Base-by-base conservation (phyloP, 2,797 vertebrate genomes). In the Scomberomorus guttatus region DNA sequence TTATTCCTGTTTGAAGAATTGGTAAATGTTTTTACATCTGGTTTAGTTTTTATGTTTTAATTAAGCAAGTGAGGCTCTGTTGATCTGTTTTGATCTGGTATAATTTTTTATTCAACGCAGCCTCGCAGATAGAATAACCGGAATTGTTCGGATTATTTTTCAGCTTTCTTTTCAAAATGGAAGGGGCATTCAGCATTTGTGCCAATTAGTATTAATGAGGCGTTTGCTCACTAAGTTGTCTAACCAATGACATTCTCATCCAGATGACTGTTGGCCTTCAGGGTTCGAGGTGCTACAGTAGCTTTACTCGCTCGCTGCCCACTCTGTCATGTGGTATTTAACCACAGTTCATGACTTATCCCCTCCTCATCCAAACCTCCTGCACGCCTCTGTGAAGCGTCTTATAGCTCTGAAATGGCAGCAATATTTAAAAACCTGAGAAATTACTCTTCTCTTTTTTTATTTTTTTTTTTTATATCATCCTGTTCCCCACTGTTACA, bases 201-300 rank as follows among this genome's bases (percentile, higher is more conserved):
- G 85, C 81, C 89, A 90, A 86, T 92, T 91, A 92, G 89, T 79
- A 79, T 82, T 84, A 91, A 90, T 74, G 88, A 87, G 85, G 78
- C 84, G 34, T 89, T 90, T 85, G 85, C 88, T 86, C 83, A 67
- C 86, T 83, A 89, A 86, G 67, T 91, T 80, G 87, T 88, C 82
- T n/a, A 56, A 72, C 54, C 85, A 56, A 71, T 87, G 91, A 87
- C 87, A 83, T 88, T 91, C 81, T 87, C 75, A 24, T 86, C 72
- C 84, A 70, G 86, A 90, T 85, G 88, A 89, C 83, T 90, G 86
- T 84, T 77, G 87, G 90, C 90, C 90, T 91, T 87, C 79, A 75
- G 89, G 90, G 85, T 46, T 87, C 81, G 87, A 88, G 85, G 86
- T 80, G 89, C 82, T 89, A 78, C 88, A 84, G 89, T 78, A 79